Percentiles rank a stretch among this genome's conserved stretches.
phyloP scores from a whole-genome alignment of 35 echinoderm and acorn worm genomes.

The Heliocidaris erythrogramma region DNA sequence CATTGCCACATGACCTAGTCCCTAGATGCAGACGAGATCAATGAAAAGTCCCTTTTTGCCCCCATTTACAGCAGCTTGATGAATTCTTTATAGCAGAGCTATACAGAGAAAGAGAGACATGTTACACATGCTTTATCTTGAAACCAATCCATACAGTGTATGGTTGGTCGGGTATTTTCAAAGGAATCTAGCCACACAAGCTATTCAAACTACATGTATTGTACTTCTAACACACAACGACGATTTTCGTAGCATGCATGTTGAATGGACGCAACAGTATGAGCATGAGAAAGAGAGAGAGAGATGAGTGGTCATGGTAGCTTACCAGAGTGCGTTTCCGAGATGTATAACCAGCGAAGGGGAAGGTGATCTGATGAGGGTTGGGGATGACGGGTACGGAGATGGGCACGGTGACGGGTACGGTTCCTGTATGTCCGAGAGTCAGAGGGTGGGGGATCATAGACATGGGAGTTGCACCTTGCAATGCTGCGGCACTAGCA shows the following conservation, averaged over 20 bases:
- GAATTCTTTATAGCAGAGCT: neutral
- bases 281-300: neutral
- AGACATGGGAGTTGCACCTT: constrained; percentile 27
- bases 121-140: neutral
- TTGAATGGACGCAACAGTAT: constrained; percentile 2
- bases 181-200: neutral
- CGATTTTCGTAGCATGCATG: neutral
- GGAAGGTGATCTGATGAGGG: constrained; percentile 4
- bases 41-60: neutral
- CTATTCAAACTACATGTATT: neutral
- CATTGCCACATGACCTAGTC: neutral
- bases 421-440: constrained; percentile 35
- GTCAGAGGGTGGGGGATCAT: constrained; percentile 27
- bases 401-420: constrained; percentile 22
- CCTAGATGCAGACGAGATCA: neutral
- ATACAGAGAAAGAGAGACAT: neutral
- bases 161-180: neutral
- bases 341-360: constrained; percentile 25
- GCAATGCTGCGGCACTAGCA: constrained; percentile 32
- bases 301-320: neutral
- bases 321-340: constrained; percentile 27
- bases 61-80: neutral
- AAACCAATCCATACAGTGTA: neutral
- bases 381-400: constrained; percentile 29
- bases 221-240: neutral